Percentiles rank a stretch among this genome's conserved stretches.
These are phyloP conservation scores for Latrodectus geometricus DNA, from an alignment of 1,140 invertebrate genomes.

Conservation along the genomic window DNA sequence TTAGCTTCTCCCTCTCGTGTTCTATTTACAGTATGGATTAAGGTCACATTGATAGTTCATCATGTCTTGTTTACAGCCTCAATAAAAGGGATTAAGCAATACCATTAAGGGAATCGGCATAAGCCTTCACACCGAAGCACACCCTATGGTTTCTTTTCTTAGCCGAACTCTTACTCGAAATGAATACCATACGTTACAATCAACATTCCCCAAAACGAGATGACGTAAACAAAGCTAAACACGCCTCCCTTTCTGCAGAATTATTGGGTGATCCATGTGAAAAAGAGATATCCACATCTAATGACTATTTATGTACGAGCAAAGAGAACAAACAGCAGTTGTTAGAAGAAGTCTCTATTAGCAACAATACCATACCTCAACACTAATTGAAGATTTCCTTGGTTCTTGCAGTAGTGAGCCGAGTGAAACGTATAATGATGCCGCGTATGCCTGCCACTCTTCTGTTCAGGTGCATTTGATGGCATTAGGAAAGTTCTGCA, in stretches of 20 bases:
- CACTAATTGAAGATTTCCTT: constrained; percentile 42
- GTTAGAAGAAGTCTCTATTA: background rate
- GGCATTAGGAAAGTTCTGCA: constrained; percentile 26
- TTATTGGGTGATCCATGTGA: constrained; percentile 34
- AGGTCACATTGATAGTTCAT: too few relatives aligned
- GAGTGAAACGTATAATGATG: constrained; percentile 17
- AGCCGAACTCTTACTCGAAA: background rate
- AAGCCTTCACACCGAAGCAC: too few relatives aligned
- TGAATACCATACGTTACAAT: background rate
- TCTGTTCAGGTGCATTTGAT: constrained; percentile 44
- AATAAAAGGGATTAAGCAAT: too few relatives aligned
- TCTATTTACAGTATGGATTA: too few relatives aligned
- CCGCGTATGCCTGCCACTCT: constrained; percentile 13
- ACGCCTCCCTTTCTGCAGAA: background rate
- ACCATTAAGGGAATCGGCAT: too few relatives aligned
- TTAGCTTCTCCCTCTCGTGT: too few relatives aligned
- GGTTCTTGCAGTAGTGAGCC: background rate
- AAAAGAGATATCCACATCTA: constrained; percentile 16
- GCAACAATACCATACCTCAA: constrained; percentile 15
- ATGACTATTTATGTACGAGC: constrained; percentile 56
- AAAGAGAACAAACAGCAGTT: constrained; percentile 3
- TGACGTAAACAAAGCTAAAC: background rate
- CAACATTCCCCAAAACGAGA: background rate
- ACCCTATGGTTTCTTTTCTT: background rate
- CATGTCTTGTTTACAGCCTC: too few relatives aligned